These are phyloP conservation scores for Entelurus aequoreus DNA, from an alignment of 2,113 vertebrate genomes.

Conservation along the genomic window DNA sequence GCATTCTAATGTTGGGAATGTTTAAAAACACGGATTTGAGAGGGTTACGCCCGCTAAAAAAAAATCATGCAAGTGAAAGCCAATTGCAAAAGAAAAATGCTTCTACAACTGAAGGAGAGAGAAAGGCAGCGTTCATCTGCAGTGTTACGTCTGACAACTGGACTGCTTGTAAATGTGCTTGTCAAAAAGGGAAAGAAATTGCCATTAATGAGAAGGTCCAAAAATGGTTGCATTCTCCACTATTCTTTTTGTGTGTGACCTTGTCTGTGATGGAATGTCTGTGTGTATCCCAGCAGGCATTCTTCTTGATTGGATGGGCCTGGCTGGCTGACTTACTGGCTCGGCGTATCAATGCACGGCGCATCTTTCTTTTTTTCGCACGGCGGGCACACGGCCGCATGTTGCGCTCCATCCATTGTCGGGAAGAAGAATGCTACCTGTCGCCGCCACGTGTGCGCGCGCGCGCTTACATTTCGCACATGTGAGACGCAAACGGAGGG, in stretches of 20 bases:
- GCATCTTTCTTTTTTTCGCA: conserved; percentile 31
- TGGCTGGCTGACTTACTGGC: conserved; percentile 49
- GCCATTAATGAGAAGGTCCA: not conserved
- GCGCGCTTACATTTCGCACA: conserved; percentile 24
- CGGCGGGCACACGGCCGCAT: conserved; percentile 7
- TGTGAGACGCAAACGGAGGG: conserved; percentile 50
- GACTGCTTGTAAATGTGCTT: not conserved
- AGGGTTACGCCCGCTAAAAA: not conserved
- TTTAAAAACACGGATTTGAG: not conserved
- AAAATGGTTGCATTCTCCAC: conserved; percentile 12
- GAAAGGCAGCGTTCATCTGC: not conserved
- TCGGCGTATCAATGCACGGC: conserved; percentile 41
- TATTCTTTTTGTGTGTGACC: conserved; percentile 55
- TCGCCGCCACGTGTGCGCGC: conserved; percentile 11
- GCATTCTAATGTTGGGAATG: not conserved
- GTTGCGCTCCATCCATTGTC: conserved; percentile 1
- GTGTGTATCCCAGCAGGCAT: conserved; percentile 56
- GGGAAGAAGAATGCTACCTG: not conserved
- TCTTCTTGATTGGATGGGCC: conserved; percentile 61
- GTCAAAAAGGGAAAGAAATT: no score
- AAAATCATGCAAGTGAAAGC: not conserved
- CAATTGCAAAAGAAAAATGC: not conserved
- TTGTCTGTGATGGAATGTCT: conserved; percentile 45
- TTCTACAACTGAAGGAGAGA: not conserved
- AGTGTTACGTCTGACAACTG: not conserved